Evolutionary conservation across 2,888 invertebrate species (phyloP), one percentile per base, ranked within the genome.

Genomic region (Microdon myrmicae): DNA sequence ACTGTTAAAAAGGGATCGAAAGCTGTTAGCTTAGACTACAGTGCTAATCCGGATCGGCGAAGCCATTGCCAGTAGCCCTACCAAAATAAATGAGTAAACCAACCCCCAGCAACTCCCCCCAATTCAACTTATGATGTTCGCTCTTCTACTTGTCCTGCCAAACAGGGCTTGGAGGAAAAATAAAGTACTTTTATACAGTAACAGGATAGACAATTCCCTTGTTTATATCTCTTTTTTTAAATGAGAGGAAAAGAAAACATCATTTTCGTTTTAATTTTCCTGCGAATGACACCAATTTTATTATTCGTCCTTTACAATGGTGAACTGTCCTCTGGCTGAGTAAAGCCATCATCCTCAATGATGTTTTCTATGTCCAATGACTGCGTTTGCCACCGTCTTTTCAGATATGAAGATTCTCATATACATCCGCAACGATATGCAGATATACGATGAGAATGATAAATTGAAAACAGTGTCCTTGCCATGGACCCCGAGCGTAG

Each of bases 201-300:
- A 54, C 38, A 60, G 43, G 17, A 47, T 25, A 9, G 29, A 19
- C 48, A 23, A 38, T 38, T 44, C 34, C 26, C 37, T n/a, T n/a
- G n/a, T n/a, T n/a, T n/a, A n/a, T n/a, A n/a, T n/a, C n/a, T n/a
- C 20, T 12, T 43, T 43, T 54, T 35, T 12, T 26, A 41, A 28
- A 35, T 17, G 31, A 29, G n/a, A 37, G 20, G 8, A 17, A 60
- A 38, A 26, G 49, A 45, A 51, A 64, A 64, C 64, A 64, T 64
- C 53, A 45, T 64, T 64, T 64, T 64, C 43, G 25, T 58, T 64
- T 64, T 64, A 64, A 64, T 64, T 64, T 58, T 64, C 51, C 64
- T 64, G 58, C 25, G 53, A 64, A 58, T 58, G 64, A 58, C 53
- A 64, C 51, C 51, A 53, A 58, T 64, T 51, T 47, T 38, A 58